Evolutionary conservation across 2,888 invertebrate genomes (phyloP).

Genomic region (Apomyelois bistriatella): DNA sequence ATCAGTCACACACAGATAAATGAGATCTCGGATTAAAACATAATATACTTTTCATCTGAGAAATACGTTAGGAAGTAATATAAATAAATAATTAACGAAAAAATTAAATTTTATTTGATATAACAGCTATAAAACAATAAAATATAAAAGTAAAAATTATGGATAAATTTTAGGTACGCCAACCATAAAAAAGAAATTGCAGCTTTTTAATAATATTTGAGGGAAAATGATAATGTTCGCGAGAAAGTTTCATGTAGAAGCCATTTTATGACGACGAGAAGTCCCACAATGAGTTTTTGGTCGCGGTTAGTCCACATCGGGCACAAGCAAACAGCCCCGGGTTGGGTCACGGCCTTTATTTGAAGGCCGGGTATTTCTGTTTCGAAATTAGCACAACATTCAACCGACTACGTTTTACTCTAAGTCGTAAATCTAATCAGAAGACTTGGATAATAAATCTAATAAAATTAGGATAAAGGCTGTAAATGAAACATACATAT

Average conservation of each 20-base stretch:
- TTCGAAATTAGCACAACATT: slow-evolving; percentile 36
- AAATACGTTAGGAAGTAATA: too few relatives aligned
- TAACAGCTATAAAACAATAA: too few relatives aligned
- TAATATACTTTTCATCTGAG: too few relatives aligned
- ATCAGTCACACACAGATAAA: too few relatives aligned
- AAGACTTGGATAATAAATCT: not conserved
- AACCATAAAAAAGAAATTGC: slow-evolving; percentile 34
- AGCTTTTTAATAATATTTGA: slow-evolving; percentile 50
- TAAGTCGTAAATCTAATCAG: not conserved
- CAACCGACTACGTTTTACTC: slow-evolving; percentile 11
- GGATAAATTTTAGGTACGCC: not conserved
- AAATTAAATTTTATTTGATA: too few relatives aligned
- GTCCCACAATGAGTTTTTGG: slow-evolving; percentile 71
- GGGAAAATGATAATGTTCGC: slow-evolving; percentile 54
- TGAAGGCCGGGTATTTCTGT: slow-evolving; percentile 45
- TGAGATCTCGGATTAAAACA: too few relatives aligned
- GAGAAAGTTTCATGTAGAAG: slow-evolving; percentile 51
- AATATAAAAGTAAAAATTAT: too few relatives aligned
- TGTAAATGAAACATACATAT: too few relatives aligned
- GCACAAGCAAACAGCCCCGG: slow-evolving; percentile 64
- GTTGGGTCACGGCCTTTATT: slow-evolving; percentile 70
- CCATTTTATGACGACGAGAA: slow-evolving; percentile 62
- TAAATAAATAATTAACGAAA: too few relatives aligned
- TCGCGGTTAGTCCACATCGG: slow-evolving; percentile 57
- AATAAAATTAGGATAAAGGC: not conserved